Base-by-base conservation (phyloP, 2,888 invertebrate genomes). In the Cremastobaeus sp. region DNA sequence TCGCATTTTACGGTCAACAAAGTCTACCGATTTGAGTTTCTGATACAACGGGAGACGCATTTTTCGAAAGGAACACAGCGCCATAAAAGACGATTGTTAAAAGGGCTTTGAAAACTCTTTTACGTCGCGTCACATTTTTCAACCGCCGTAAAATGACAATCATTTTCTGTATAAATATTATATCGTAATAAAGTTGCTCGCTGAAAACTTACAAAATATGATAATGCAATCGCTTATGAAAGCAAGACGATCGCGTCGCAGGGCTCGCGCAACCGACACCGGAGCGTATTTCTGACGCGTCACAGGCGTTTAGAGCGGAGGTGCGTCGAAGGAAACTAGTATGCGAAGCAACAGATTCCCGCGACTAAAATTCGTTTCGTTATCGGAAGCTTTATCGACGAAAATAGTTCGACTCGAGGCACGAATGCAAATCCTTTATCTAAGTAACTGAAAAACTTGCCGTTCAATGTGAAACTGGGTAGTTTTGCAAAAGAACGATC, bases 111-210 rank as follows among this genome's bases (percentile, higher is more conserved):
- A 35, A 37, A 68, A 59, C 34, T 43, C 12, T 12, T 65, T 37
- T 30, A 59, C 37, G 52, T 18, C 18, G 11, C 37, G 47, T 20
- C 48, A 52, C 28, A 60, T 60, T 59, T n/a, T 69, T 34, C 41
- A 41, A 34, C 5, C 47, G 15, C 55, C 70, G 39, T 70, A 70
- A 70, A 70, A 70, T 70, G 62, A 70, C 60, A 60, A 69, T 69
- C 69, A 60, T 47, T 21, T 47, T 32, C 17, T 34, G 39, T 60
- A 69, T 69, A 60, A 69, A 69, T 69, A 69, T 60, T 34, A 60
- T 69, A 54, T 54, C 11, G 47, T 54, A 60, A 60, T 69, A 59
- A 69, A 52, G 37, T 14, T 52, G 17, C 28, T 11, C 52, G 34
- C 30, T 37, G 45, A 37, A 47, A 47, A 60, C 47, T 60, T 37